phyloP scores from a whole-genome alignment of 2,888 invertebrate species.

The Agonopterix heracliana region DNA sequence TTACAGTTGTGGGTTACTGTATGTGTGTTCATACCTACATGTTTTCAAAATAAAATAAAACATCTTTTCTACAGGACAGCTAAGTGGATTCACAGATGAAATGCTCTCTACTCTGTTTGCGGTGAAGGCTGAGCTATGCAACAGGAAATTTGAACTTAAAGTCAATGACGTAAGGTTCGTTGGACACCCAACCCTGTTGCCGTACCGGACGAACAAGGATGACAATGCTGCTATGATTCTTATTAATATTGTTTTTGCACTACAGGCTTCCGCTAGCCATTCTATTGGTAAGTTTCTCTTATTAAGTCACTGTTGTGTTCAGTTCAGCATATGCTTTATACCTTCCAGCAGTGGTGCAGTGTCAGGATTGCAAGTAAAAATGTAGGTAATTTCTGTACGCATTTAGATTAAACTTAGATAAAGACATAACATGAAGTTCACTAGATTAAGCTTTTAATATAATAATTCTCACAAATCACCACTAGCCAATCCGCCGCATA shows the following conservation, averaged over 20 bases:
- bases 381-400: neutral
- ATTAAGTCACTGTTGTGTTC: neutral
- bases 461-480: too few species aligned
- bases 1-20: too few species aligned
- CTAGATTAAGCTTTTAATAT: too few species aligned
- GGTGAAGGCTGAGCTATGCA: conserved; percentile 92
- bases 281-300: conserved; percentile 80
- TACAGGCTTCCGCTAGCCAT: conserved; percentile 92
- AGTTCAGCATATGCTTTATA: neutral
- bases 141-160: conserved; percentile 94
- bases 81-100: conserved; percentile 88
- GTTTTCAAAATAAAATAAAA: too few species aligned
- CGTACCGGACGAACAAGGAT: conserved; percentile 80
- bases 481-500: too few species aligned
- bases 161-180: conserved; percentile 97
- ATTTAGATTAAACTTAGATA: too few species aligned
- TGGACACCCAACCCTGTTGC: conserved; percentile 91
- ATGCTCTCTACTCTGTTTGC: conserved; percentile 92
- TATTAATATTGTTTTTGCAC: conserved; percentile 92
- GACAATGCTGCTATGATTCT: conserved; percentile 84
- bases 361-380: neutral
- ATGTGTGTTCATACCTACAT: too few species aligned
- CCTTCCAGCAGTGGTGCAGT: too few species aligned
- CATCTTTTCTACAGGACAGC: conserved; percentile 50
- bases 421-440: too few species aligned